Evolutionary conservation across 2,113 vertebrate species (phyloP), one percentile per base, ranked within the genome.

Genomic region (Leptosomus discolor): DNA sequence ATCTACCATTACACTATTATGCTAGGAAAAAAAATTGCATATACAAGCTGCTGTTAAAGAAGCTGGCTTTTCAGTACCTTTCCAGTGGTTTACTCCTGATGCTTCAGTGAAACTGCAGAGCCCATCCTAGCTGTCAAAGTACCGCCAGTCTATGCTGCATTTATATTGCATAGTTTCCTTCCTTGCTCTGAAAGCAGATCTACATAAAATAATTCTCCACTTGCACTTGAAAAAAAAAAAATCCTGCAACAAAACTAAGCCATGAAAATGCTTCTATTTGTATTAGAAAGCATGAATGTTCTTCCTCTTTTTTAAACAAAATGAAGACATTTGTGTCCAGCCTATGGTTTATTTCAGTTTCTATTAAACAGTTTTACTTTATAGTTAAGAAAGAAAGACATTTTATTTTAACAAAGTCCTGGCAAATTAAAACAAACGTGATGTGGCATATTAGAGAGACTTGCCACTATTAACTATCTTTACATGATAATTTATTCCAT

Each of bases 401-500:
- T 88, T 95, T 96, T 67, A 90, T 85, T 87, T 89, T 54, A 89
- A 17, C 63, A 57, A 91, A 89, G 70, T 84, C 41, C 41, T 90
- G 37, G 46, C 46, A 58, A 41, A 69, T 92, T 94, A 69, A 85
- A 95, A 79, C 26, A 76, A 29, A 94, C 92, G n/a, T 61, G 41
- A 82, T 76, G 70, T 50, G 78, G n/a, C 34, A 39, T 76, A 89
- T 94, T 92, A 92, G 70, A 69, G 32, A 41, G 45, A 30, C 41
- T 96, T 95, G 65, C 53, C 70, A 91, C 43, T 79, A 91, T 92
- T 91, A 91, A 87, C 75, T 60, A 43, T 90, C 57, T 88, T 85
- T 92, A 70, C 30, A 76, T 67, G 61, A 69, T 83, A 79, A 91
- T 95, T 96, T 94, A 90, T 95, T 94, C 87, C 67, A 57, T 92